Conservation (phyloP, 1,140 invertebrate species). For the Zaprionus gabonicus region DNA sequence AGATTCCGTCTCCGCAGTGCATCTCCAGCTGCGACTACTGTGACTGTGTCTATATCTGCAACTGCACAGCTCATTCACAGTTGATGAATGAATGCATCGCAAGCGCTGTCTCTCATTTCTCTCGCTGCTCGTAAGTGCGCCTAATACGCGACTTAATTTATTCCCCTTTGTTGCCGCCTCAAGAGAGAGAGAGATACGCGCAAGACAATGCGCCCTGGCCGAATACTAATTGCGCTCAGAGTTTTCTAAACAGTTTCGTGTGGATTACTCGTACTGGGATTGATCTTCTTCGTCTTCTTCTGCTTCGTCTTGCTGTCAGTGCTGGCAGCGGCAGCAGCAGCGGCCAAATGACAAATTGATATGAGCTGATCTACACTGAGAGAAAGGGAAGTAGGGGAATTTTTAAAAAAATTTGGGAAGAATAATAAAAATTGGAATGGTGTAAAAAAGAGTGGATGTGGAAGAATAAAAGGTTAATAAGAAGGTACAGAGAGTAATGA, state of each 20-base stretch:
- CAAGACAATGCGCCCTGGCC: constrained; percentile 16
- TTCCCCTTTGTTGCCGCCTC: constrained; percentile 56
- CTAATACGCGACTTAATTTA: constrained; percentile 63
- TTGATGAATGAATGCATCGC: constrained; percentile 54
- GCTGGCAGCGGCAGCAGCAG: not conserved
- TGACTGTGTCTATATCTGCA: not conserved
- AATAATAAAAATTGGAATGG: not conserved
- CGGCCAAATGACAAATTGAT: constrained; percentile 13
- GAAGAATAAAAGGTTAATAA: too few species aligned
- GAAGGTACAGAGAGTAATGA: too few species aligned
- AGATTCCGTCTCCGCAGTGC: constrained; percentile 21
- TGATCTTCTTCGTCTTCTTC: not conserved
- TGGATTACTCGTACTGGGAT: not conserved
- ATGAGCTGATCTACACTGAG: constrained; percentile 24
- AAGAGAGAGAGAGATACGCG: not conserved
- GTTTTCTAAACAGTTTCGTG: constrained; percentile 61
- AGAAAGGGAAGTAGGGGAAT: not conserved
- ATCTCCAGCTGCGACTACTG: not conserved
- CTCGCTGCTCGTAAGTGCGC: constrained; percentile 51
- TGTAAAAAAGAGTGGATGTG: too few species aligned
- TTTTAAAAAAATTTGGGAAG: not conserved
- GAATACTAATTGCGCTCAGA: constrained; percentile 68
- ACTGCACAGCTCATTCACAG: constrained; percentile 30
- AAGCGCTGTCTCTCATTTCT: constrained; percentile 40
- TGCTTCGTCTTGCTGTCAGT: not conserved